Conservation (phyloP, 2,113 vertebrate species). For the Aix galericulata region DNA sequence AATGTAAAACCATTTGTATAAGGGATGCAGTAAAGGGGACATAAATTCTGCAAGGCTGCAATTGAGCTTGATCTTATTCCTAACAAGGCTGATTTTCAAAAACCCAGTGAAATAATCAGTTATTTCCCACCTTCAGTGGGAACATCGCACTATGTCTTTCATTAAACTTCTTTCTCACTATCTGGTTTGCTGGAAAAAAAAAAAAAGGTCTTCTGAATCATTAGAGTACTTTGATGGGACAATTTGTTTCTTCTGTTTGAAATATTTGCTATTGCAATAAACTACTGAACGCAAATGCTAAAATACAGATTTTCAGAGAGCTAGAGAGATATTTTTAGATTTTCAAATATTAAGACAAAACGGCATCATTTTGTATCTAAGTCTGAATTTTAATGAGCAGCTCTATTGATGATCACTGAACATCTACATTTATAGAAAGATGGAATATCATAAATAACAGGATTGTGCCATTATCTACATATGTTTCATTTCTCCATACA, state of each 20-base stretch:
- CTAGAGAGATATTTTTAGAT: slow-evolving; percentile 63
- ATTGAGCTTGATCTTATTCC: slow-evolving; percentile 19
- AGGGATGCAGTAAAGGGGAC: neutral
- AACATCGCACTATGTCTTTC: neutral
- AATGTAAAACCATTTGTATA: slow-evolving; percentile 33
- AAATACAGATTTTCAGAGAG: slow-evolving; percentile 52
- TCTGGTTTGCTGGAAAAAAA: neutral
- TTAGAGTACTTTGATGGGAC: slow-evolving; percentile 32
- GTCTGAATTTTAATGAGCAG: slow-evolving; percentile 71
- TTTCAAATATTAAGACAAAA: slow-evolving; percentile 59
- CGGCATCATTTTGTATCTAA: slow-evolving; percentile 60
- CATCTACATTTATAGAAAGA: slow-evolving; percentile 70
- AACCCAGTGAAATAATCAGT: slow-evolving; percentile 33
- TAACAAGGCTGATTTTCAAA: slow-evolving; percentile 29
- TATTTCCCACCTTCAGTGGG: slow-evolving; percentile 13
- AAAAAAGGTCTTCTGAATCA: slow-evolving; percentile 18
- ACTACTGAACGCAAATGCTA: slow-evolving; percentile 47
- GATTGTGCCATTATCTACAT: slow-evolving; percentile 62
- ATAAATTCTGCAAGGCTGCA: slow-evolving; percentile 24
- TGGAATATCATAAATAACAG: slow-evolving; percentile 58
- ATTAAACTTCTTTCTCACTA: slow-evolving; percentile 37
- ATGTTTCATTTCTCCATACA: slow-evolving; percentile 8
- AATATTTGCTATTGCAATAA: slow-evolving; percentile 51
- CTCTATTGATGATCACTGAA: slow-evolving; percentile 66
- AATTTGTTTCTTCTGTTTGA: slow-evolving; percentile 58